Percentiles rank a stretch among this genome's conserved stretches.
These are phyloP conservation scores for Okapia johnstoni DNA, from an alignment of 2,113 vertebrate species.

Conservation along the genomic window DNA sequence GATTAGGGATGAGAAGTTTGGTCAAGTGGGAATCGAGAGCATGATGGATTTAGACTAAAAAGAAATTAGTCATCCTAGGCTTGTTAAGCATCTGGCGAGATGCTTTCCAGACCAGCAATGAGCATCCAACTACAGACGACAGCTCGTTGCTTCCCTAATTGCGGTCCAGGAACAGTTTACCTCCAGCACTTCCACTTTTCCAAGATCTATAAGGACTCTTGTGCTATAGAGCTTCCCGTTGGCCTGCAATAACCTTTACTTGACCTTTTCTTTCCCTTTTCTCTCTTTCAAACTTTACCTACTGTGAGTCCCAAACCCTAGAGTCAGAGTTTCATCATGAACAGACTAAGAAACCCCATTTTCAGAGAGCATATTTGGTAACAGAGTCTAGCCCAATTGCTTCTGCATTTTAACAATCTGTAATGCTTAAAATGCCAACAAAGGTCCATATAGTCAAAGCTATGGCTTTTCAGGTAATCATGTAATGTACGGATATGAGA, in stretches of 20 bases:
- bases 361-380: background rate
- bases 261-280: background rate
- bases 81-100: background rate
- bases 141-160: background rate
- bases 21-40: background rate
- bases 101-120: background rate
- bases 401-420: background rate
- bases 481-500: background rate
- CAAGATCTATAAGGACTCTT: too few species aligned
- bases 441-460: background rate
- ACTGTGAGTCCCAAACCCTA: background rate
- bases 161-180: background rate
- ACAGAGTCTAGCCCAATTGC: background rate
- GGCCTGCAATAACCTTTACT: background rate
- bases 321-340: background rate
- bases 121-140: background rate
- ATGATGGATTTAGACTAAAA: background rate
- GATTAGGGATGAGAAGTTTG: background rate
- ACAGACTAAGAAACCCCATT: background rate
- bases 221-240: rapidly evolving
- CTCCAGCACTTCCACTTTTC: background rate
- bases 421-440: background rate
- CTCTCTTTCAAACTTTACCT: background rate
- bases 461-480: background rate
- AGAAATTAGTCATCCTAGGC: background rate